A percentile compares a stretch with the other conserved stretches of the same genome.
Evolutionary conservation across 2,113 vertebrate genomes (phyloP).

Genomic region (Tragulus kanchil): DNA sequence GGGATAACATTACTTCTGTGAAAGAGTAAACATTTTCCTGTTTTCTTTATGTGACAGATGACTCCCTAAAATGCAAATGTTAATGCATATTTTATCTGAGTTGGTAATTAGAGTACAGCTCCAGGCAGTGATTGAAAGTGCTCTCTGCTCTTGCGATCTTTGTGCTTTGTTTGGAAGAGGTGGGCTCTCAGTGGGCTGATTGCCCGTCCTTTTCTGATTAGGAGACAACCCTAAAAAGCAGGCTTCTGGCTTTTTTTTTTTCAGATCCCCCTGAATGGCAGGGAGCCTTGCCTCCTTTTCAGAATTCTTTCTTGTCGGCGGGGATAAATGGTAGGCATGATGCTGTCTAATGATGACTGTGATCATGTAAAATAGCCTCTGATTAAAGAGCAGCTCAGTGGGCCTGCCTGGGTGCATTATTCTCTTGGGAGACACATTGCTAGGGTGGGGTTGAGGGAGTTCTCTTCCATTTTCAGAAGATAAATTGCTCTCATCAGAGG

Average conservation of each 20-base stretch:
- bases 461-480: constrained; percentile 69
- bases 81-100: constrained; percentile 62
- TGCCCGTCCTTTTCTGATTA: constrained; percentile 79
- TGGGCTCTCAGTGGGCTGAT: constrained; percentile 73
- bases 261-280: constrained; percentile 61
- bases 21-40: constrained; percentile 36
- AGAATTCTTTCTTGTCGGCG: constrained; percentile 40
- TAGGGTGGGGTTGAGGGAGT: constrained; percentile 48
- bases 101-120: constrained; percentile 43
- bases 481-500: constrained; percentile 64
- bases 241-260: constrained; percentile 70
- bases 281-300: constrained; percentile 70
- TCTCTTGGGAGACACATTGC: constrained; percentile 68
- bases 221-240: constrained; percentile 78
- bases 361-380: constrained; percentile 77
- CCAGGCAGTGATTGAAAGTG: constrained; percentile 59
- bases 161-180: constrained; percentile 75
- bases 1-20: background rate
- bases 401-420: constrained; percentile 64
- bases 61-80: background rate
- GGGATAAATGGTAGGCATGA: constrained; percentile 77
- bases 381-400: constrained; percentile 78
- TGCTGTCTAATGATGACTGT: constrained; percentile 73
- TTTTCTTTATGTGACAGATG: constrained; percentile 68
- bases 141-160: constrained; percentile 59